A percentile compares a stretch with the other conserved stretches of the same genome.
Evolutionary conservation across 2,888 invertebrate species (phyloP).

Genomic region (Phasia obesa): DNA sequence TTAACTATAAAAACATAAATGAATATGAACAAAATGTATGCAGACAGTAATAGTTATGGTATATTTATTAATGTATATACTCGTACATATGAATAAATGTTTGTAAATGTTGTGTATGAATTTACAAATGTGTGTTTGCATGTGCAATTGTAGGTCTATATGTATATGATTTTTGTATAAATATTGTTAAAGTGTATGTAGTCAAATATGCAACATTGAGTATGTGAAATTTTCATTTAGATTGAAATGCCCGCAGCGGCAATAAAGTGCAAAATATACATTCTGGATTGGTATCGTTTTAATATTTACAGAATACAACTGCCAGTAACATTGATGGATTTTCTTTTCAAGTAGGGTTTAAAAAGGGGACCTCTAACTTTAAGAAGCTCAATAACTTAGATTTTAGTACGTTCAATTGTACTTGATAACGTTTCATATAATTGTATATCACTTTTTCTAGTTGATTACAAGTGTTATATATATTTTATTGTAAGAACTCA

Average conservation of each 20-base stretch:
- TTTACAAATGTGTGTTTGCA: neutral
- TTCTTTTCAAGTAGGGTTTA: conserved; percentile 1
- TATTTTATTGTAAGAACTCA: too few relatives aligned
- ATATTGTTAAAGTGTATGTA: conserved; percentile 18
- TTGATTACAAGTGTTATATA: too few relatives aligned
- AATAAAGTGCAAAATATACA: conserved; percentile 68
- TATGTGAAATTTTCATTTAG: conserved; percentile 69
- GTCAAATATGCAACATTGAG: conserved; percentile 54
- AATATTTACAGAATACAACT: neutral
- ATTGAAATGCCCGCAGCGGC: conserved; percentile 69
- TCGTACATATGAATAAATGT: neutral
- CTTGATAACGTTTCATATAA: too few relatives aligned
- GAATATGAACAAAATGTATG: conserved; percentile 1
- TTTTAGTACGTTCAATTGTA: too few relatives aligned
- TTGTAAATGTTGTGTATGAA: neutral
- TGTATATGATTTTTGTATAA: conserved; percentile 12
- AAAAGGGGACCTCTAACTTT: neutral
- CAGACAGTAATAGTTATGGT: neutral
- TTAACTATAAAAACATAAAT: neutral
- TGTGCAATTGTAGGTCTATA: too few relatives aligned
- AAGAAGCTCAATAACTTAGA: neutral
- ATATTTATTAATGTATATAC: neutral
- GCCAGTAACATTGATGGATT: neutral
- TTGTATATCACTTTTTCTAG: neutral
- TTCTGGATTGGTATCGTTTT: conserved; percentile 52